A percentile compares a stretch with the other conserved stretches of the same genome.
Conservation (phyloP, 2,888 invertebrate species). For the Strigamia maritima region DNA sequence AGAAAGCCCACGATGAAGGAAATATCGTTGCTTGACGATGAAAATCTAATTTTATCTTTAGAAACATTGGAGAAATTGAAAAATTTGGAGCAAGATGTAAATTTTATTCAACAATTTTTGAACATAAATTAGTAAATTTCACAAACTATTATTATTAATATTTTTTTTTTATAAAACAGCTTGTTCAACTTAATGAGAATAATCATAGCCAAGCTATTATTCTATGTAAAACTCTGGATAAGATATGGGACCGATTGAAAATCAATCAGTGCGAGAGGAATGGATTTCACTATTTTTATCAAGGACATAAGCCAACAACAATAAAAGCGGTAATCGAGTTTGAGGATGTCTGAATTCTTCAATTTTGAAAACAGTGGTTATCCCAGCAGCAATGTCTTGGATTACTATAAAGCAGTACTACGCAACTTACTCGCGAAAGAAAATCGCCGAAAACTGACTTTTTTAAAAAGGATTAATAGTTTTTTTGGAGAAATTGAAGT, state of each 20-base stretch:
- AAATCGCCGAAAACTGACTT: no score
- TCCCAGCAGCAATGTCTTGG: no score
- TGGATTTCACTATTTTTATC: background rate
- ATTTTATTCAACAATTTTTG: background rate
- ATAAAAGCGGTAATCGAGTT: no score
- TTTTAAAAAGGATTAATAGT: no score
- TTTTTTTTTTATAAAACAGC: background rate
- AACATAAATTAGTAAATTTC: no score
- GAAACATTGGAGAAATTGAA: background rate
- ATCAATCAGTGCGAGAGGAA: background rate
- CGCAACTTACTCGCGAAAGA: background rate
- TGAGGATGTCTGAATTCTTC: no score
- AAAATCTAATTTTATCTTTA: background rate
- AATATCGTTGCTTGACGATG: background rate
- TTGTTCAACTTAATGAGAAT: background rate
- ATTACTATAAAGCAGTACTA: no score
- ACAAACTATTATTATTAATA: background rate
- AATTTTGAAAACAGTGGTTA: no score
- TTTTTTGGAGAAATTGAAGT: background rate
- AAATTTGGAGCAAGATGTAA: slow-evolving; percentile 7
- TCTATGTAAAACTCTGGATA: background rate
- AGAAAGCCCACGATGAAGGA: background rate
- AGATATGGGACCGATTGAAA: slow-evolving; percentile 2
- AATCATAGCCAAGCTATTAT: background rate
- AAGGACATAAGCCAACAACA: slow-evolving; percentile 11